Evolutionary conservation across 2,888 invertebrate genomes (phyloP).

Genomic region (Drosophila neutralis): DNA sequence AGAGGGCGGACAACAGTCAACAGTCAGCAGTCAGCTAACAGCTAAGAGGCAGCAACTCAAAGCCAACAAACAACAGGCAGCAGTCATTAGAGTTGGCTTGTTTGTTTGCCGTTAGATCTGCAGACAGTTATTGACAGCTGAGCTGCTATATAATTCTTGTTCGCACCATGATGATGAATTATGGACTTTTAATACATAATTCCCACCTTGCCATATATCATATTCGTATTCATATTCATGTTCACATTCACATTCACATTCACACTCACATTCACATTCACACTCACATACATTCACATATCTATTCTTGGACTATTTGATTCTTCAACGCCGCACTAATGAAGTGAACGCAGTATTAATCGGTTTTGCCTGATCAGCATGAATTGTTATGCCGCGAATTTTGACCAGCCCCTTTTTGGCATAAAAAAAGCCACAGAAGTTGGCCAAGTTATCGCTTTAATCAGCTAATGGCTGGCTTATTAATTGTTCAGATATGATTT

Average conservation of each 20-base stretch:
- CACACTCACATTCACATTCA: not conserved
- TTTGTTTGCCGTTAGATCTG: slow-evolving; percentile 61
- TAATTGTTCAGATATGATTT: not conserved
- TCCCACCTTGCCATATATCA: slow-evolving; percentile 42
- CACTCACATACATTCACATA: not conserved
- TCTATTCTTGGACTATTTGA: slow-evolving; percentile 23
- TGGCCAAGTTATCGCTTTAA: not conserved
- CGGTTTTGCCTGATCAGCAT: slow-evolving; percentile 22
- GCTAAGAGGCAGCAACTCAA: slow-evolving; percentile 2
- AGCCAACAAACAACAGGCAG: slow-evolving; percentile 18
- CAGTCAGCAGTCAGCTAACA: slow-evolving; percentile 10
- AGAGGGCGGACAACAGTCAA: slow-evolving; percentile 41
- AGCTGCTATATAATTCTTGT: slow-evolving; percentile 47
- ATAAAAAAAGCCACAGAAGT: not conserved
- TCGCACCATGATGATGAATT: slow-evolving; percentile 44
- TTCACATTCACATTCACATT: not conserved
- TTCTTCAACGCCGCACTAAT: slow-evolving; percentile 45
- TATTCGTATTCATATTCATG: not conserved
- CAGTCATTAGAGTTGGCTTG: slow-evolving; percentile 51
- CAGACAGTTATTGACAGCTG: slow-evolving; percentile 54
- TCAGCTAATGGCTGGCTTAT: not conserved
- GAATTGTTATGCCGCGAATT: not conserved
- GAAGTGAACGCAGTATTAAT: slow-evolving; percentile 55
- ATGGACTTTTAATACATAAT: slow-evolving; percentile 47
- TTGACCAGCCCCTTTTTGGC: slow-evolving; percentile 6